phyloP scores from a whole-genome alignment of 2,113 vertebrate genomes.

The Hylia prasina region DNA sequence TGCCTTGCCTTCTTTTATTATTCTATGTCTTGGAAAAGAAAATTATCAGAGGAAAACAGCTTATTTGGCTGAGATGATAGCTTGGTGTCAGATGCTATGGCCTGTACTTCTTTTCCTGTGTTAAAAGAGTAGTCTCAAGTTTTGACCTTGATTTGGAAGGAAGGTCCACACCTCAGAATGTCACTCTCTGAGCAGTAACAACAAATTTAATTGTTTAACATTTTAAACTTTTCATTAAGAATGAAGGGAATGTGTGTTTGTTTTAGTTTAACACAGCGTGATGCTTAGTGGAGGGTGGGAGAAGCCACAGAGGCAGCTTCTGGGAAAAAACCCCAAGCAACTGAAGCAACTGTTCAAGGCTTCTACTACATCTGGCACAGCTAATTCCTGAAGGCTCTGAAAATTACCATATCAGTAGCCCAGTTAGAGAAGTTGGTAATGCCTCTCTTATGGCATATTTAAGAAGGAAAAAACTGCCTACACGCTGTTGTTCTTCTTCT shows the following conservation, averaged over 20 bases:
- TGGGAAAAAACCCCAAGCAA: not conserved
- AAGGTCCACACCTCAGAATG: not conserved
- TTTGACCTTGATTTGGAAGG: not conserved
- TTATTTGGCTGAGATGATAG: not conserved
- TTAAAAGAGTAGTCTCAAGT: not conserved
- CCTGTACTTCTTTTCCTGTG: not conserved
- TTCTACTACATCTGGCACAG: not conserved
- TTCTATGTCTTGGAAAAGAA: not conserved
- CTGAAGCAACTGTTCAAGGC: not conserved
- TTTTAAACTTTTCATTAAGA: not conserved
- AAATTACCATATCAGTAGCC: not conserved
- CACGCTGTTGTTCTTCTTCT: not conserved
- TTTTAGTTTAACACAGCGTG: not conserved
- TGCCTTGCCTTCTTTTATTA: not conserved
- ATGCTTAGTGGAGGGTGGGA: too few species aligned
- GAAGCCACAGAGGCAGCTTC: not conserved
- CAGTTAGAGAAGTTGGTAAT: not conserved
- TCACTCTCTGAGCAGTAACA: not conserved
- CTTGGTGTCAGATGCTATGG: not conserved
- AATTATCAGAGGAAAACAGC: not conserved
- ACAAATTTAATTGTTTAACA: not conserved
- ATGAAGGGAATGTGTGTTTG: not conserved
- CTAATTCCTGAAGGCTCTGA: not conserved
- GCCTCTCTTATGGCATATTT: not conserved
- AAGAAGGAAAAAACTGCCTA: accelerated